phyloP scores from a whole-genome alignment of 2,797 vertebrate species.

The Galagoides demidoff region DNA sequence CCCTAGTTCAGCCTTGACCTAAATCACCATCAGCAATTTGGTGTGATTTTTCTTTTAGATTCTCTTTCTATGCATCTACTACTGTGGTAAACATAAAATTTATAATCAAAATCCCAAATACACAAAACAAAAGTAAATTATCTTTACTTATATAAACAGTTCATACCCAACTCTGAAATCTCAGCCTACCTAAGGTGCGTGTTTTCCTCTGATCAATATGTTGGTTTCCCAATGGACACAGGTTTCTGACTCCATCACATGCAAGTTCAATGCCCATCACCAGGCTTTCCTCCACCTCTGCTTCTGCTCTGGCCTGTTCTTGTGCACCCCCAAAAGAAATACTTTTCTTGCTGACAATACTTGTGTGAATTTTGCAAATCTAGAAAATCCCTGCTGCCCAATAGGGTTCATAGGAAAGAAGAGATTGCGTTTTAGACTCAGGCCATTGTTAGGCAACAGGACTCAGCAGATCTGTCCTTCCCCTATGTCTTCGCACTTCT shows the following conservation, averaged over 20 bases:
- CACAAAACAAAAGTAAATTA: neutral
- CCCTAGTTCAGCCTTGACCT: neutral
- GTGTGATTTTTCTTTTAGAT: neutral
- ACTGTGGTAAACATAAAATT: neutral
- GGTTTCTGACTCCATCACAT: neutral
- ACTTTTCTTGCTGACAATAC: too few species aligned
- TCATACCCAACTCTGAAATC: neutral
- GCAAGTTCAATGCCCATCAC: neutral
- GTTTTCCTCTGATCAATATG: neutral
- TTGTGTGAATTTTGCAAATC: too few species aligned
- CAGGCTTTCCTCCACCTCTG: neutral
- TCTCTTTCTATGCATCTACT: neutral
- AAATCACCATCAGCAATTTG: neutral
- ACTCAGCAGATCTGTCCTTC: neutral
- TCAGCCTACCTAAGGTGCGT: neutral
- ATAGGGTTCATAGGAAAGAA: neutral
- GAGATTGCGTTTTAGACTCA: neutral
- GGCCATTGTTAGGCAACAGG: neutral
- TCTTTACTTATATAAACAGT: conserved; percentile 3
- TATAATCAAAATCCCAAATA: neutral
- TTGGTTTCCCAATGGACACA: neutral
- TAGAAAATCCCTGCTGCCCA: neutral
- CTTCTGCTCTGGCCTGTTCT: neutral
- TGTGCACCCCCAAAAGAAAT: too few species aligned
- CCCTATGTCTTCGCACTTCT: neutral